These are phyloP conservation scores for Odontocerum albicorne DNA, from an alignment of 2,888 invertebrate species.

Conservation along the genomic window DNA sequence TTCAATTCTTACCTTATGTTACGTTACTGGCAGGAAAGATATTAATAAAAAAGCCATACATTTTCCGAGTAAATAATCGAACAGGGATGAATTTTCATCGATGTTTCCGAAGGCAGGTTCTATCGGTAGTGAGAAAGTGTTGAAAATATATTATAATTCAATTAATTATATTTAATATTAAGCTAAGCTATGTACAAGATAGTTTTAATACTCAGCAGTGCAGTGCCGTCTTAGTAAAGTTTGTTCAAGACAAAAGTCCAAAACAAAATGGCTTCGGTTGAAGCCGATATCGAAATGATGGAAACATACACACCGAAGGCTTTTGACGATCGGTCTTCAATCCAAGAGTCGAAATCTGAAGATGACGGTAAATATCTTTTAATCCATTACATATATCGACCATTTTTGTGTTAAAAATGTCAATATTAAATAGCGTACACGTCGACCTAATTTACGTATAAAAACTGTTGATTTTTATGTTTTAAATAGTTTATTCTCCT, in stretches of 20 bases:
- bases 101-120: conserved; percentile 31
- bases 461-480: conserved; percentile 2
- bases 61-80: conserved; percentile 29
- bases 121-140: conserved; percentile 28
- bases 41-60: not conserved
- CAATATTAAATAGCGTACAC: not conserved
- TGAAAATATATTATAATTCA: conserved; percentile 26
- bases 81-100: conserved; percentile 34
- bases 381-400: conserved; percentile 8
- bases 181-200: conserved; percentile 21
- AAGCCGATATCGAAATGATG: conserved; percentile 32
- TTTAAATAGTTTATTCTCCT: conserved; percentile 38
- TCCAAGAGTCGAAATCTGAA: conserved; percentile 33
- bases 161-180: conserved; percentile 24
- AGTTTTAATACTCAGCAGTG: conserved; percentile 17
- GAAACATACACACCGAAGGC: conserved; percentile 30
- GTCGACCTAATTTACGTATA: conserved; percentile 19
- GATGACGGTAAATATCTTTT: conserved; percentile 29
- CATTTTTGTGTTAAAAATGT: not conserved
- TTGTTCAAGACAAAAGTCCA: too few relatives aligned
- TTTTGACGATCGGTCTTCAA: conserved; percentile 32
- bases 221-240: too few relatives aligned
- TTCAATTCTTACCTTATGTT: too few relatives aligned
- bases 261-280: conserved; percentile 29
- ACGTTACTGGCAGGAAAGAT: too few relatives aligned